Conservation (phyloP, 2,113 vertebrate genomes). For the Microtus montanus region DNA sequence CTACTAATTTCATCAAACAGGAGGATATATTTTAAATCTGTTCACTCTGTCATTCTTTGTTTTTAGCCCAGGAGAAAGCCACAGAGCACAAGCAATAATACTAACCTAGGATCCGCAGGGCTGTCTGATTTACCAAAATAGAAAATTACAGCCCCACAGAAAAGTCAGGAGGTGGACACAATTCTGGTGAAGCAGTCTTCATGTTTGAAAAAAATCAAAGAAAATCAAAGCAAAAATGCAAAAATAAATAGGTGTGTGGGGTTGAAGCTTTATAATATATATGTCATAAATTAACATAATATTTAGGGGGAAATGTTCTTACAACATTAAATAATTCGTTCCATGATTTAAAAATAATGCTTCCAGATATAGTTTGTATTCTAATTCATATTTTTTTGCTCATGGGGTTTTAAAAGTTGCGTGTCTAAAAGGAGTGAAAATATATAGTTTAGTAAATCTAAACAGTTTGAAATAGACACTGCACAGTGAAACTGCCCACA, state of each 20-base stretch:
- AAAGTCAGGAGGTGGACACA: constrained; percentile 70
- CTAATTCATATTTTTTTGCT: constrained; percentile 6
- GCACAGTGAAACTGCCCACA: constrained; percentile 31
- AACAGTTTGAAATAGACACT: constrained; percentile 34
- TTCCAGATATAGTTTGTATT: not conserved
- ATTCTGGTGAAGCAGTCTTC: constrained; percentile 68
- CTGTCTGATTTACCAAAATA: constrained; percentile 87
- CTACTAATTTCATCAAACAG: constrained; percentile 60
- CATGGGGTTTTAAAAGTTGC: constrained; percentile 52
- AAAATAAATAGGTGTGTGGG: constrained; percentile 4
- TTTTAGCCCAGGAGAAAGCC: constrained; percentile 71
- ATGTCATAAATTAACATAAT: not conserved
- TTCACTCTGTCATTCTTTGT: constrained; percentile 68
- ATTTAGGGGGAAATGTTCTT: not conserved
- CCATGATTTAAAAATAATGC: constrained; percentile 46
- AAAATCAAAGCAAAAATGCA: constrained; percentile 56
- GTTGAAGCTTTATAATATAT: not conserved
- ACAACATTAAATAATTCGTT: not conserved
- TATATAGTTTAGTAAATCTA: constrained; percentile 20
- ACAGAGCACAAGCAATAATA: constrained; percentile 76
- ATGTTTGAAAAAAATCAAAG: constrained; percentile 59
- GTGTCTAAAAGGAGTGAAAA: constrained; percentile 43
- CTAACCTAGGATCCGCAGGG: constrained; percentile 83
- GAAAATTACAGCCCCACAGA: constrained; percentile 85
- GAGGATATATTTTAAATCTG: constrained; percentile 58